Evolutionary conservation across 2,113 vertebrate species (phyloP).

Genomic region (Xyrauchen texanus): DNA sequence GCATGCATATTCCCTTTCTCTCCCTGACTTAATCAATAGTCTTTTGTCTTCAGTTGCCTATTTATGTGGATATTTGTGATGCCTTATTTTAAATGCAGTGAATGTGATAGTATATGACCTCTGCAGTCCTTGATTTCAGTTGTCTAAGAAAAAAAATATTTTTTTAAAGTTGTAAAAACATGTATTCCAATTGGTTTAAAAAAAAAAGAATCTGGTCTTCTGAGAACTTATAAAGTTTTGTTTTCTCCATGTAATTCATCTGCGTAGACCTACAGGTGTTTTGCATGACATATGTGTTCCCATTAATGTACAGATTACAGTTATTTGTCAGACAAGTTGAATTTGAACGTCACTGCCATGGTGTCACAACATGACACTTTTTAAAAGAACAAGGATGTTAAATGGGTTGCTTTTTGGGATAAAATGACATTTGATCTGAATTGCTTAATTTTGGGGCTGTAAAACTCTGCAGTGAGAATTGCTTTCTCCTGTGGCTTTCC

Average conservation of each 20-base stretch:
- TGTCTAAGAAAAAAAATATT: background rate
- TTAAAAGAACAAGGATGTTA: background rate
- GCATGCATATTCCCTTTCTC: conserved; percentile 33
- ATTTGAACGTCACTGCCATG: conserved; percentile 45
- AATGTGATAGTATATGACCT: background rate
- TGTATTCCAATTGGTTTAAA: background rate
- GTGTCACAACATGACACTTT: conserved; percentile 28
- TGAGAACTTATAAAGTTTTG: background rate
- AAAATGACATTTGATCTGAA: background rate
- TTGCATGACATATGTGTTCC: conserved; percentile 17
- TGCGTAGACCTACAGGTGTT: conserved; percentile 48
- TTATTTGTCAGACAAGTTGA: background rate
- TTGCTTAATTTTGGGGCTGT: conserved; percentile 2
- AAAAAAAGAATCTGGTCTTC: background rate
- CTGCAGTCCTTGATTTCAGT: conserved; percentile 1
- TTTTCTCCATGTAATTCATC: conserved; percentile 12
- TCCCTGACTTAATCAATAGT: background rate
- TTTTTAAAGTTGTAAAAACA: conserved; percentile 17
- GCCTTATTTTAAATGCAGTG: conserved; percentile 50
- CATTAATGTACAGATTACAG: background rate
- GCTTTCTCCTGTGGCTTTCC: background rate
- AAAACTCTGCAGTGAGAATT: background rate
- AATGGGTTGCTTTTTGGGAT: background rate
- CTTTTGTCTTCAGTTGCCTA: conserved; percentile 16
- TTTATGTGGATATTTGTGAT: conserved; percentile 37